Base-by-base conservation (phyloP, 2,888 invertebrate species). In the Mythimna albipuncta region DNA sequence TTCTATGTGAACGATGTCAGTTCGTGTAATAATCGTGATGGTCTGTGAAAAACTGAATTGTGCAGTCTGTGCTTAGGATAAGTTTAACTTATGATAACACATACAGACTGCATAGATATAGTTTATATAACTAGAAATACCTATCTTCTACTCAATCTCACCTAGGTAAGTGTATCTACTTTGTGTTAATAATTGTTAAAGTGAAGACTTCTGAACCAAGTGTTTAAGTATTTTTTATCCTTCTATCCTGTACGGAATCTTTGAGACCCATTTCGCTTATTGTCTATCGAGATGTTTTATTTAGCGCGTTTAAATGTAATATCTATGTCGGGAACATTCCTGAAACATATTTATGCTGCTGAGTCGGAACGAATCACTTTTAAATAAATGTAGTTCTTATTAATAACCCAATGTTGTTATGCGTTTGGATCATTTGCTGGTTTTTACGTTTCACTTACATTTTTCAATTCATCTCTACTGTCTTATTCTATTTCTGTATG, bases 91-190 rank as follows among this genome's bases (percentile, higher is more conserved):
- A 88, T 88, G 83, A 85, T 80, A 72, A 82, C 74, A 83, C 71
- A 78, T 77, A 85, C 88, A 84, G 88, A 89, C 89, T 89, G 87
- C 87, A 86, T 88, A 88, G 82, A 76, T 87, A 85, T 87, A 87
- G 72, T 82, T 87, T 77, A 83, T 86, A 69, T 75, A 74, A 70
- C 59, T 75, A 74, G 69, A 44, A 44, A 55, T 74, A 70, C 50
- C 64, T 74, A 67, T 57, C 79, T 78, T 66, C 80, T 69, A 85
- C 81, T 87, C 81, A 76, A 75, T 84, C 81, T 87, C 78, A 84
- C 67, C 32, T 81, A 75, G 79, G 63, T 73, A 88, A 85, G 84
- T 76, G 69, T 73, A 76, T 83, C 69, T 83, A 85, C 76, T 79
- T 86, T 86, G 73, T 86, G 81, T 82, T 79, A 79, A 64, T 81